A percentile compares a stretch with the other conserved stretches of the same genome.
phyloP scores from a whole-genome alignment of 92 coral and sea anemone genomes.

The Epizoanthus illoricatus region DNA sequence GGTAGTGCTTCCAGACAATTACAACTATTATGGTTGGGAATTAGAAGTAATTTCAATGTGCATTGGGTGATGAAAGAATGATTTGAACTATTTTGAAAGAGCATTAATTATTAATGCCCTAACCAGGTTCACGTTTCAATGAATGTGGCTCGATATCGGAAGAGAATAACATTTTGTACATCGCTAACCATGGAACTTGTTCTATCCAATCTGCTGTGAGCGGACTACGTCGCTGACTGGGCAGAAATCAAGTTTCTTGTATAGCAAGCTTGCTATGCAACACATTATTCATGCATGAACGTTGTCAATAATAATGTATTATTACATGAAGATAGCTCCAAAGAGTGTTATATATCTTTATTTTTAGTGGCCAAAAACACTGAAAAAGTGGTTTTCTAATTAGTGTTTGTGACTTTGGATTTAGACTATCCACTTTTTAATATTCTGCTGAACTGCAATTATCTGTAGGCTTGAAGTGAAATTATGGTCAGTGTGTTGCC shows the following conservation, averaged over 20 bases:
- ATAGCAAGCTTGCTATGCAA: not conserved
- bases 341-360: not conserved
- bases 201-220: not conserved
- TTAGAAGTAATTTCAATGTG: not conserved
- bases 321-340: not conserved
- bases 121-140: not conserved
- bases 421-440: not conserved
- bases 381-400: not conserved
- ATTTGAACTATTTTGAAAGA: not conserved
- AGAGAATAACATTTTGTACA: conserved; percentile 8
- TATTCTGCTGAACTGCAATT: not conserved
- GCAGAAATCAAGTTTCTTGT: not conserved
- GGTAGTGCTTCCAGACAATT: not conserved
- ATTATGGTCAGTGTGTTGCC: no score
- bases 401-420: not conserved
- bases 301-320: not conserved
- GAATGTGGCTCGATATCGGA: not conserved
- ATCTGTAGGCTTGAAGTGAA: not conserved
- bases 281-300: conserved; percentile 12
- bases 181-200: not conserved
- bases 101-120: no score
- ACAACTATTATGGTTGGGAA: not conserved
- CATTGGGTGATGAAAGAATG: not conserved
- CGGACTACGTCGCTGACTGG: not conserved
- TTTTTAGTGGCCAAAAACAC: conserved; percentile 6